These are phyloP conservation scores for Delphinus delphis DNA, from an alignment of 2,113 vertebrate genomes.

Conservation along the genomic window DNA sequence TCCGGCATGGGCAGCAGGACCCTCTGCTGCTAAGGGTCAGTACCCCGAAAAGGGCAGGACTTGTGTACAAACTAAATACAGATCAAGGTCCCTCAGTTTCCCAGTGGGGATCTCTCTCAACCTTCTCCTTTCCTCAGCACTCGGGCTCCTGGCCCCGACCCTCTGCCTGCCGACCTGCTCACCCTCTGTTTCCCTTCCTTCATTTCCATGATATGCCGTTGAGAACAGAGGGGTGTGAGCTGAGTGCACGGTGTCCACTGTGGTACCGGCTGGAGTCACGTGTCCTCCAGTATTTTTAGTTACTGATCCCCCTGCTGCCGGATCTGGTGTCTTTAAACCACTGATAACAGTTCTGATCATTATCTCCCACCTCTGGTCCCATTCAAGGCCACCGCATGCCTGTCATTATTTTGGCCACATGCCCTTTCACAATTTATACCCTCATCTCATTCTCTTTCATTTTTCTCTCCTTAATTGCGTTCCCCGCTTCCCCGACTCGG, in stretches of 20 bases:
- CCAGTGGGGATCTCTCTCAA: slow-evolving; percentile 3
- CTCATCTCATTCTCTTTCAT: slow-evolving; percentile 77
- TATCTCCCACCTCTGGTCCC: neutral
- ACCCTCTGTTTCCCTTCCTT: slow-evolving; percentile 6
- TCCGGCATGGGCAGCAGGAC: neutral
- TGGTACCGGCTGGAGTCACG: slow-evolving; percentile 24
- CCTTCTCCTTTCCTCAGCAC: slow-evolving; percentile 33
- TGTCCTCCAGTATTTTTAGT: neutral
- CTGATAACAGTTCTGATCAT: slow-evolving; percentile 2
- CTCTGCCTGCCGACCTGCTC: slow-evolving; percentile 65
- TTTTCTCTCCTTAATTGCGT: slow-evolving; percentile 75
- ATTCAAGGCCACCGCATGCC: neutral
- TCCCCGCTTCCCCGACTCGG: slow-evolving; percentile 58
- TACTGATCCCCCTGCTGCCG: slow-evolving; percentile 15
- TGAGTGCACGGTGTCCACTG: neutral
- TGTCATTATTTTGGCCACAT: slow-evolving; percentile 1
- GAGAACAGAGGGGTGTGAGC: slow-evolving; percentile 7
- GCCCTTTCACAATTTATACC: slow-evolving; percentile 57
- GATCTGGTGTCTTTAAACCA: slow-evolving; percentile 12
- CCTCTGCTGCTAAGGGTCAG: neutral
- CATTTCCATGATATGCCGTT: neutral
- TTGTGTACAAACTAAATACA: neutral
- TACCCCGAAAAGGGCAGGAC: neutral
- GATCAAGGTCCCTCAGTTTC: neutral
- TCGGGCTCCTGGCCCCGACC: slow-evolving; percentile 64